Base-by-base conservation (phyloP, 2,113 vertebrate genomes). In the Rhabdornis inornatus region DNA sequence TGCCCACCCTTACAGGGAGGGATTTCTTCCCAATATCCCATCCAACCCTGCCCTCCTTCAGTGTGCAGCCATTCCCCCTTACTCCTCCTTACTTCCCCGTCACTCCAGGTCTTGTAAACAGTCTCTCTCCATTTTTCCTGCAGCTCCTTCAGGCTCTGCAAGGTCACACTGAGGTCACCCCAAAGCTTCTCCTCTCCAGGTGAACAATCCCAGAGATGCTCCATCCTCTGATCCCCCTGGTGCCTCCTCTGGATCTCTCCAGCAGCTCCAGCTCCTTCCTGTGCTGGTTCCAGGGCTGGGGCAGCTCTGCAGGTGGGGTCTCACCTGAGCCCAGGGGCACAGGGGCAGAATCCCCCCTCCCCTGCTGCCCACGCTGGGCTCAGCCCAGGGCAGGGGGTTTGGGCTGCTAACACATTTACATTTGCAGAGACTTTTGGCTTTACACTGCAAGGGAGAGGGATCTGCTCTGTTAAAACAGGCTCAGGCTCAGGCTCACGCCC, bases 1-100 rank as follows among this genome's bases (percentile, higher is more conserved):
- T 15, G 49, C 8, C 0, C 50, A 39, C 15, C 27, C 44, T 74
- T 5, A 0, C 22, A 45, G 44, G 15, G 16, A 39, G 10, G 0
- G 0, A 17, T 39, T 75, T 0, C 13, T 25, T 2, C 27, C 45
- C 23, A 45, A 6, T 12, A 39, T 24, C 33, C 19, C 15, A 39
- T 5, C 23, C 1, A 57, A 0, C 7, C 15, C 31, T 28, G 3
- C 12, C 3, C 12, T 72, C 21, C 3, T 3, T 33, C 33, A 33
- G 9, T 50, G 14, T 1, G 27, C 0, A 39, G 8, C 33, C 33
- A 44, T 81, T 18, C 7, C 52, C 7, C 35, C 5, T 2, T 44
- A 33, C 39, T 40, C 39, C 39, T 40, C 39, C 39, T 40, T 40
- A 40, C 39, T 40, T 40, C 39, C 12, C 14, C 44, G 22, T 2